phyloP scores from a whole-genome alignment of 2,113 vertebrate species.

The Pseudolaguvia tuberculata region DNA sequence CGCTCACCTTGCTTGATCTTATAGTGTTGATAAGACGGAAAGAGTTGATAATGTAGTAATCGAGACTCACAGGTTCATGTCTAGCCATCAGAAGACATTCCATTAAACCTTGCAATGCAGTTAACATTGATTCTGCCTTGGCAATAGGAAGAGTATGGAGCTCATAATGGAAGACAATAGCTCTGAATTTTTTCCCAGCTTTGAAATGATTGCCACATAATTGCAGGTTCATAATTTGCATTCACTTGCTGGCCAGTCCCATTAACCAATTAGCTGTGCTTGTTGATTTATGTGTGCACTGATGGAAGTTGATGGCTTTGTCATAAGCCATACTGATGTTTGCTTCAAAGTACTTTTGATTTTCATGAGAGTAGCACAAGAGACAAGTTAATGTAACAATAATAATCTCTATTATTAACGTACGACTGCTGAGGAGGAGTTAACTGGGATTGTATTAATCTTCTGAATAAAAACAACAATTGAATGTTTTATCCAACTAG shows the following conservation, averaged over 20 bases:
- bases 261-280: slow-evolving; percentile 43
- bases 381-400: slow-evolving; percentile 40
- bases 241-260: slow-evolving; percentile 38
- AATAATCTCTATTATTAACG: slow-evolving; percentile 24
- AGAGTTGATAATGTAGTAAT: slow-evolving; percentile 54
- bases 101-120: slow-evolving; percentile 48
- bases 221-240: slow-evolving; percentile 52
- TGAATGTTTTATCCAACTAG: no score
- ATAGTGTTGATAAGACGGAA: slow-evolving; percentile 47
- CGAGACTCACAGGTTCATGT: slow-evolving; percentile 40
- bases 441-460: slow-evolving; percentile 22
- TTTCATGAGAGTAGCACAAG: slow-evolving; percentile 25
- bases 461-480: slow-evolving; percentile 17
- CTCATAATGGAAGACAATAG: slow-evolving; percentile 52
- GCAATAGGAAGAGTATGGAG: slow-evolving; percentile 45
- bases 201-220: slow-evolving; percentile 51
- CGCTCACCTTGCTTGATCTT: slow-evolving; percentile 37
- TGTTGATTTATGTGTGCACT: slow-evolving; percentile 49
- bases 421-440: neutral
- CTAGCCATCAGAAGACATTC: slow-evolving; percentile 40
- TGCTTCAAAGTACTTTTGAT: slow-evolving; percentile 21
- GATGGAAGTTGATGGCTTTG: slow-evolving; percentile 54
- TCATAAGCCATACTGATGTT: slow-evolving; percentile 42
- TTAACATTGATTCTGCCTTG: slow-evolving; percentile 58
- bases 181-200: slow-evolving; percentile 45